Conservation (phyloP, 2,113 vertebrate genomes). For the Seriola dumerili region DNA sequence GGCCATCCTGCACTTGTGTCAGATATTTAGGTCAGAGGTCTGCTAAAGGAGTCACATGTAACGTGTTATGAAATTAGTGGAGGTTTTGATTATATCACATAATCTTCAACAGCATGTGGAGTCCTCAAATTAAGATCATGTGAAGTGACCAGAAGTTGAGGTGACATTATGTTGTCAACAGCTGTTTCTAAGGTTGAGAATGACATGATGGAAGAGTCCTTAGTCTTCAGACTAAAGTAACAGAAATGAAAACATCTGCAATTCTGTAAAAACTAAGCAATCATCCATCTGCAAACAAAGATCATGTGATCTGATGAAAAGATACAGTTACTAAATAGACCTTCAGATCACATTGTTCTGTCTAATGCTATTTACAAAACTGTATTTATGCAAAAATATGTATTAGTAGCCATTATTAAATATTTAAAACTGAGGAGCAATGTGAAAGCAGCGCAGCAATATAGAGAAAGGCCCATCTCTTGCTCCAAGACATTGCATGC, state of each 20-base stretch:
- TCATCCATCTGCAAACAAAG: background rate
- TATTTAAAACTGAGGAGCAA: background rate
- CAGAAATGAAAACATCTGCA: background rate
- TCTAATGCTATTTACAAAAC: constrained; percentile 2
- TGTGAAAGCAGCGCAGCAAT: constrained; percentile 4
- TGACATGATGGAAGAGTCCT: background rate
- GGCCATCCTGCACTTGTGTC: background rate
- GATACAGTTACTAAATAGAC: background rate
- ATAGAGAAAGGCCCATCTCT: constrained; percentile 16
- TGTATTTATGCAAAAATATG: background rate
- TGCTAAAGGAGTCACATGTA: background rate
- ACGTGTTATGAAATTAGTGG: no score
- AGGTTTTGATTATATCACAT: background rate
- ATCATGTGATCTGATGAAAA: background rate
- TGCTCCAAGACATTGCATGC: constrained; percentile 31
- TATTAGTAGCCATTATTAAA: background rate
- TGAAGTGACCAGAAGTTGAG: no score
- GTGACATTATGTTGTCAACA: no score
- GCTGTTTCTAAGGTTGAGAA: background rate
- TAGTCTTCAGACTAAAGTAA: background rate
- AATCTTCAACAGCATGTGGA: background rate
- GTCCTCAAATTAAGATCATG: background rate
- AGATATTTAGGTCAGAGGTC: background rate
- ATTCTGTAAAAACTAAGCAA: background rate
- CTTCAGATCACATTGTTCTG: background rate